phyloP scores from a whole-genome alignment of 2,797 vertebrate genomes.

The Phaenicophaeus curvirostris region DNA sequence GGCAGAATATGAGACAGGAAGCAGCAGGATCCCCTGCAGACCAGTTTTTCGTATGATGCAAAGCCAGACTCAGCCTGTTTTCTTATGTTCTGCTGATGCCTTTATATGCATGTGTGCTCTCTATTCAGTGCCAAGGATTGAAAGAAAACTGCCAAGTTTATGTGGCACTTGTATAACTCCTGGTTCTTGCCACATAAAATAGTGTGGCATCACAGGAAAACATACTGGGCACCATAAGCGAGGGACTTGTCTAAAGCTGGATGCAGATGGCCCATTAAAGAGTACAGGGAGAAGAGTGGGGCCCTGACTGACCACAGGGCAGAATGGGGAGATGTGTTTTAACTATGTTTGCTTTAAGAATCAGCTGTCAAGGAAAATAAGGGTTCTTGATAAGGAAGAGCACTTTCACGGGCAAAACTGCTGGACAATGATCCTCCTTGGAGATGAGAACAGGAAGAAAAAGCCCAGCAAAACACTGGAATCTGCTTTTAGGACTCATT shows the following conservation, averaged over 20 bases:
- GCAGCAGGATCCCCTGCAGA: background rate
- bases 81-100: background rate
- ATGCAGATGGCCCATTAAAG: background rate
- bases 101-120: background rate
- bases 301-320: background rate
- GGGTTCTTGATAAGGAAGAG: background rate
- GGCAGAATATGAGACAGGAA: background rate
- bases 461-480: background rate
- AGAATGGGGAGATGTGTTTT: background rate
- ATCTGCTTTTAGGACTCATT: background rate
- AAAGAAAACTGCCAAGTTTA: background rate
- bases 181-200: background rate
- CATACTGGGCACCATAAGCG: background rate
- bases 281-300: background rate
- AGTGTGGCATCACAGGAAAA: background rate
- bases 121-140: background rate
- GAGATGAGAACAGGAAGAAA: background rate
- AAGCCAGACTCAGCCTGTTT: background rate
- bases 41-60: background rate
- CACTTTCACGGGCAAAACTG: background rate
- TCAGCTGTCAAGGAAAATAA: background rate
- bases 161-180: background rate
- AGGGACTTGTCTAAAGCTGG: background rate
- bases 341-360: background rate
- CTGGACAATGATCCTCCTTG: background rate